These are phyloP conservation scores for Talpa occidentalis DNA, from an alignment of 2,113 vertebrate species.

Conservation along the genomic window DNA sequence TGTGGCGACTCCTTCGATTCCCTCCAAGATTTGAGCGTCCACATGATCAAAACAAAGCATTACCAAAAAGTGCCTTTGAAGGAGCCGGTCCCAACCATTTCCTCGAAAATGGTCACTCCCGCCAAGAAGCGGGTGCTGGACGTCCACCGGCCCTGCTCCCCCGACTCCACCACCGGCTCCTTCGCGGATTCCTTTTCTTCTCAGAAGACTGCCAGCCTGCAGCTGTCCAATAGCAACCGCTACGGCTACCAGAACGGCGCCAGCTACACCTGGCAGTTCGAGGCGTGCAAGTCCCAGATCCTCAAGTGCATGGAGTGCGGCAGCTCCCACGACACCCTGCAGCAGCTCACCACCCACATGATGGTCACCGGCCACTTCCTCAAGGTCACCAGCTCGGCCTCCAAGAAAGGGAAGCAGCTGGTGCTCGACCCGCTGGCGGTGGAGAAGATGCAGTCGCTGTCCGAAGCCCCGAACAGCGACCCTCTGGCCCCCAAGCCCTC, in stretches of 20 bases:
- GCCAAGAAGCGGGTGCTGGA: constrained; percentile 97
- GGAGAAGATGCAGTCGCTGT: constrained; percentile 96
- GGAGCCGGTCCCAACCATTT: constrained; percentile 96
- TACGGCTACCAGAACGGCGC: constrained; percentile 98
- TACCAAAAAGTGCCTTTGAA: constrained; percentile 99
- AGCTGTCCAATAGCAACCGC: constrained; percentile 93
- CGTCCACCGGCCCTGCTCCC: constrained; percentile 94
- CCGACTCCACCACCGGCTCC: constrained; percentile 94
- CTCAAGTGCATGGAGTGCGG: constrained; percentile 99
- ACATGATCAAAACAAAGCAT: constrained; percentile 99
- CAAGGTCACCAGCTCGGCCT: constrained; percentile 98
- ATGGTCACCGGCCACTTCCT: constrained; percentile 99
- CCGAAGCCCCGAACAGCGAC: constrained; percentile 90
- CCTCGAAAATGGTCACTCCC: constrained; percentile 95
- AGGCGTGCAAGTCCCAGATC: constrained; percentile 99
- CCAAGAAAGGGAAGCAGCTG: constrained; percentile 98
- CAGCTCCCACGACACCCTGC: constrained; percentile 97
- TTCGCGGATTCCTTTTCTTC: constrained; percentile 90
- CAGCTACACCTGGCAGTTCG: constrained; percentile 99
- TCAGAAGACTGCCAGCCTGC: constrained; percentile 88
- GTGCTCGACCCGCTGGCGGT: constrained; percentile 95
- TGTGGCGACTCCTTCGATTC: constrained; percentile 99
- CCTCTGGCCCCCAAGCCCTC: constrained; percentile 84
- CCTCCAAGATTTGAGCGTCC: constrained; percentile 97
- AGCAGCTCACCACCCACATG: constrained; percentile 99